Conservation (phyloP, 2,888 invertebrate species). For the Drosophila parthenogenetica region DNA sequence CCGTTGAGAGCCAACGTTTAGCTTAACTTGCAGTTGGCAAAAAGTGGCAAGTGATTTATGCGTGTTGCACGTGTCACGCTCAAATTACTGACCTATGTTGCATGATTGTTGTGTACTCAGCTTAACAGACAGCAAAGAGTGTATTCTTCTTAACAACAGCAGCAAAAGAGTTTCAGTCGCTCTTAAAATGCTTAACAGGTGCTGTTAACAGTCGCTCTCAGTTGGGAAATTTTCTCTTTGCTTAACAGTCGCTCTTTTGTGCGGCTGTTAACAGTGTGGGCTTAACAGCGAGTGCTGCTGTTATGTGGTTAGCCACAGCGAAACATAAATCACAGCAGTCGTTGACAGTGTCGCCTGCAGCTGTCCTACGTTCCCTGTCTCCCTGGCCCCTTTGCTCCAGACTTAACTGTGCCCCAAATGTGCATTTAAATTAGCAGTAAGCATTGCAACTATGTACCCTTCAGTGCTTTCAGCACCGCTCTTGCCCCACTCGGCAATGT, state of each 20-base stretch:
- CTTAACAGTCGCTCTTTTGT: background rate
- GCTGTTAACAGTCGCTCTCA: constrained; percentile 37
- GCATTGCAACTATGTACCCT: constrained; percentile 19
- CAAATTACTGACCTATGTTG: constrained; percentile 67
- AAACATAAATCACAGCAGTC: constrained; percentile 66
- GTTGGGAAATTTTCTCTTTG: constrained; percentile 52
- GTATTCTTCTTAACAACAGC: constrained; percentile 8
- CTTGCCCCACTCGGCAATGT: constrained; percentile 42
- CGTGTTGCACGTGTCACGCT: constrained; percentile 37
- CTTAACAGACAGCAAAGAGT: constrained; percentile 41
- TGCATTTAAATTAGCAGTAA: constrained; percentile 74
- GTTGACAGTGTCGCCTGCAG: constrained; percentile 45
- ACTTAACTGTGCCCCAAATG: constrained; percentile 65
- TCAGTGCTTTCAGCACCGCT: background rate
- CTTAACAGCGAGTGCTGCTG: constrained; percentile 16
- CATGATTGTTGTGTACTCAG: constrained; percentile 18
- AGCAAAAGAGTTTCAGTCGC: constrained; percentile 8
- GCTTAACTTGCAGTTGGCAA: background rate
- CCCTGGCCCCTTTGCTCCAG: background rate
- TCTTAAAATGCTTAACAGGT: constrained; percentile 49
- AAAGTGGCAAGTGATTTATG: constrained; percentile 35
- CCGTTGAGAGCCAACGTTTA: background rate
- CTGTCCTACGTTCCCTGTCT: background rate
- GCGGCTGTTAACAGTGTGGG: constrained; percentile 11
- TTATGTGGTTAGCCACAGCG: constrained; percentile 36